Percentiles rank a stretch among this genome's conserved stretches.
These are phyloP conservation scores for Capitella teleta DNA, from an alignment of 1,140 invertebrate species.

Conservation along the genomic window DNA sequence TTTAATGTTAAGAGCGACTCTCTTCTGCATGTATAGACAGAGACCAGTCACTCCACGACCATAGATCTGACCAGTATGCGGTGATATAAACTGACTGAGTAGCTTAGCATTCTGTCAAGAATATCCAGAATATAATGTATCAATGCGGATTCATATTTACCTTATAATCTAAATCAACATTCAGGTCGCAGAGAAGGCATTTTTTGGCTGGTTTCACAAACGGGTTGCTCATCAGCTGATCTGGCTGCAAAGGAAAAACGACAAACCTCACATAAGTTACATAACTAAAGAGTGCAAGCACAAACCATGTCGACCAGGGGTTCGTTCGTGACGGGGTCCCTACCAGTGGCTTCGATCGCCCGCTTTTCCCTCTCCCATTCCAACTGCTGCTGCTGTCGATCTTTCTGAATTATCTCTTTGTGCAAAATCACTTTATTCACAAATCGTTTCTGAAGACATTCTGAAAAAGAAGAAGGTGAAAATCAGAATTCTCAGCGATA, in stretches of 20 bases:
- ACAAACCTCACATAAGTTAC: too few relatives aligned
- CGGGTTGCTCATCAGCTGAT: conserved; percentile 67
- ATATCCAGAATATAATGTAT: neutral
- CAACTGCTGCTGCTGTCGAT: too few relatives aligned
- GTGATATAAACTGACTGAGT: conserved; percentile 86
- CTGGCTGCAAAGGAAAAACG: conserved; percentile 42
- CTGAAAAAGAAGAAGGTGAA: too few relatives aligned
- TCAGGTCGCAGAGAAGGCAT: conserved; percentile 79
- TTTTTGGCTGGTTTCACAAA: conserved; percentile 58
- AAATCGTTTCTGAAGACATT: too few relatives aligned
- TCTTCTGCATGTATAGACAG: conserved; percentile 14
- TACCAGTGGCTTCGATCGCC: too few relatives aligned
- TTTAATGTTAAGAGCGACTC: conserved; percentile 14
- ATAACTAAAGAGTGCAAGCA: too few relatives aligned
- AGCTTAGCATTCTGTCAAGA: conserved; percentile 43
- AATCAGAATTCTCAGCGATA: too few relatives aligned
- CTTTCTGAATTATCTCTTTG: too few relatives aligned
- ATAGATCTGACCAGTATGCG: conserved; percentile 79
- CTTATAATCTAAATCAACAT: conserved; percentile 74
- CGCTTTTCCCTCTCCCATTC: too few relatives aligned
- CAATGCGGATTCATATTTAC: conserved; percentile 13
- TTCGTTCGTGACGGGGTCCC: too few relatives aligned
- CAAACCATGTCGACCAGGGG: too few relatives aligned
- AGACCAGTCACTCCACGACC: conserved; percentile 72
- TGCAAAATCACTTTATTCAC: too few relatives aligned